Percentiles rank a stretch among this genome's conserved stretches.
phyloP scores from a whole-genome alignment of 2,113 vertebrate genomes.

The Melanerpes formicivorus region DNA sequence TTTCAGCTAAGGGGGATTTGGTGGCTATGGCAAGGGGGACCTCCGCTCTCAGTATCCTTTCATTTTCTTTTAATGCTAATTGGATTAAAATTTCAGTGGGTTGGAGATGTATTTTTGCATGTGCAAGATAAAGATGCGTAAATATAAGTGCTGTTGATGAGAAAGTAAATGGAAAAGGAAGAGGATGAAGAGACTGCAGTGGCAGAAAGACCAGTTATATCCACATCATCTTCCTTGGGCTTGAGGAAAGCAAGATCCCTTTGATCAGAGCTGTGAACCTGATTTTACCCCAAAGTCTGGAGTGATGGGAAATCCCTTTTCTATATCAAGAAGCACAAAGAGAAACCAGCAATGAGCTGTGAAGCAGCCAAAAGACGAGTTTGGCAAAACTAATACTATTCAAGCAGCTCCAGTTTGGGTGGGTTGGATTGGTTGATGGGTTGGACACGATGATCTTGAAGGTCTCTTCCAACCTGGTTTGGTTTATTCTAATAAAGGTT shows the following conservation, averaged over 20 bases:
- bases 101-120: background rate
- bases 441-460: too few species aligned
- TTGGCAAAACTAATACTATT: background rate
- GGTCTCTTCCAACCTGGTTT: too few species aligned
- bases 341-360: background rate
- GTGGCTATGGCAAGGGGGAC: background rate
- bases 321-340: background rate
- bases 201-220: background rate
- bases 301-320: background rate
- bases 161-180: background rate
- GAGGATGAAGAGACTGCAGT: rapidly evolving
- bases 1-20: background rate
- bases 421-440: too few species aligned
- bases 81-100: constrained; percentile 33
- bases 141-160: rapidly evolving
- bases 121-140: background rate
- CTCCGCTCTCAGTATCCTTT: background rate
- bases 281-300: background rate
- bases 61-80: constrained; percentile 20
- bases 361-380: background rate
- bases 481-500: too few species aligned
- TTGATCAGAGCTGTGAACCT: background rate
- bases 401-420: background rate
- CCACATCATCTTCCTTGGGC: background rate
- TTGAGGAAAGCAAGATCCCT: background rate